Percentiles rank a stretch among this genome's conserved stretches.
Evolutionary conservation across 2,888 invertebrate species (phyloP).

Genomic region (Cheiracanthium punctorium): DNA sequence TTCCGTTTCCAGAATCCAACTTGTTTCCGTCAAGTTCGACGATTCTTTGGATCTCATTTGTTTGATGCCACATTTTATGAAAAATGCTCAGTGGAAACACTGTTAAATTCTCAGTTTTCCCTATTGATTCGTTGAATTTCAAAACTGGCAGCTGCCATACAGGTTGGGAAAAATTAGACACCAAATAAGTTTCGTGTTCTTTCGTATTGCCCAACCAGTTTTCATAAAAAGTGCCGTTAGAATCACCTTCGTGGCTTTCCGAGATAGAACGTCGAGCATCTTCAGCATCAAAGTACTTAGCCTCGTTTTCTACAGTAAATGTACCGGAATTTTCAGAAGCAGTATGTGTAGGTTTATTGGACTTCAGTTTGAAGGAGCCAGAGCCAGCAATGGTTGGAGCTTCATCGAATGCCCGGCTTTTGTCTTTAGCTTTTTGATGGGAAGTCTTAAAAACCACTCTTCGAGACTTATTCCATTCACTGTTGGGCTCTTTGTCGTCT

Average conservation of each 20-base stretch:
- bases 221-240: neutral
- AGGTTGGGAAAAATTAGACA: neutral
- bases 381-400: too few species aligned
- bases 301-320: too few species aligned
- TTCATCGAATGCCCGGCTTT: too few species aligned
- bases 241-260: too few species aligned
- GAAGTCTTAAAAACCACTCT: too few species aligned
- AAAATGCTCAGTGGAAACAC: slow-evolving; percentile 30
- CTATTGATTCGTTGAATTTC: neutral
- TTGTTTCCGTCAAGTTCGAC: neutral
- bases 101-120: slow-evolving; percentile 6
- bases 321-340: too few species aligned
- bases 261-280: too few species aligned
- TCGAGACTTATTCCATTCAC: neutral
- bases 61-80: slow-evolving; percentile 21
- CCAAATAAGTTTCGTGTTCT: neutral
- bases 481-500: neutral
- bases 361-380: too few species aligned
- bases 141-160: slow-evolving; percentile 23
- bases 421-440: too few species aligned
- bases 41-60: neutral
- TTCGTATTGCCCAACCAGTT: neutral
- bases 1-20: neutral
- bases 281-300: too few species aligned
- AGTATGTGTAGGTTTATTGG: too few species aligned